These are phyloP conservation scores for Emys orbicularis DNA, from an alignment of 2,797 vertebrate genomes.

Conservation along the genomic window DNA sequence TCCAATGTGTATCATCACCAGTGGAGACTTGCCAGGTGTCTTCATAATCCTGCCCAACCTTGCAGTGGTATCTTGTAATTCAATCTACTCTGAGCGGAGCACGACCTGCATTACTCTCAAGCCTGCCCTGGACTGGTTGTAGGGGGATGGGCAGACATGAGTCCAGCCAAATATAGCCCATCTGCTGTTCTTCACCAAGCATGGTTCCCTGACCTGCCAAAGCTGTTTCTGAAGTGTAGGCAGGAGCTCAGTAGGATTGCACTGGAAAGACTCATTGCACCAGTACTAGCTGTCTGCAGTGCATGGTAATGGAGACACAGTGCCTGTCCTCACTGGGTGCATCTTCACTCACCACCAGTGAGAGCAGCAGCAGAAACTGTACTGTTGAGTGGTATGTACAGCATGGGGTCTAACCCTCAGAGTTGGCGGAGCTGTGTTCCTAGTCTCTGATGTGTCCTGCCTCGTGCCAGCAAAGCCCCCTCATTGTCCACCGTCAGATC, in stretches of 20 bases:
- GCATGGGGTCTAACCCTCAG: background rate
- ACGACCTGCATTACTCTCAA: constrained; percentile 17
- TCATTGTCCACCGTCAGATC: too few species aligned
- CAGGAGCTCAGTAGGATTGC: too few species aligned
- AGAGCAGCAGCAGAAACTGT: background rate
- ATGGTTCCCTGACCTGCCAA: background rate
- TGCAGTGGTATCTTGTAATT: constrained; percentile 42
- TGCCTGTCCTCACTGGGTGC: background rate
- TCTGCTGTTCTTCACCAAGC: background rate
- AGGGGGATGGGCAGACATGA: background rate
- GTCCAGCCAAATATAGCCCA: background rate
- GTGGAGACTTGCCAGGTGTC: constrained; percentile 31
- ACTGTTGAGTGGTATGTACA: background rate
- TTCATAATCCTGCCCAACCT: constrained; percentile 43
- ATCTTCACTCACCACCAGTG: background rate
- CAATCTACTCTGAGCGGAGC: accelerated
- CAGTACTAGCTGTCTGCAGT: background rate
- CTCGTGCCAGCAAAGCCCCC: too few species aligned
- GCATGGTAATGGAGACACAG: background rate
- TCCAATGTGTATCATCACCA: constrained; percentile 56
- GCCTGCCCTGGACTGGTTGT: constrained; percentile 2
- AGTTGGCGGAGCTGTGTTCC: background rate
- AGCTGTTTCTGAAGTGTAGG: background rate
- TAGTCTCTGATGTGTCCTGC: background rate
- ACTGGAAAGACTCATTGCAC: background rate